Evolutionary conservation across 2,888 invertebrate species (phyloP).

Genomic region (Eledone cirrhosa): DNA sequence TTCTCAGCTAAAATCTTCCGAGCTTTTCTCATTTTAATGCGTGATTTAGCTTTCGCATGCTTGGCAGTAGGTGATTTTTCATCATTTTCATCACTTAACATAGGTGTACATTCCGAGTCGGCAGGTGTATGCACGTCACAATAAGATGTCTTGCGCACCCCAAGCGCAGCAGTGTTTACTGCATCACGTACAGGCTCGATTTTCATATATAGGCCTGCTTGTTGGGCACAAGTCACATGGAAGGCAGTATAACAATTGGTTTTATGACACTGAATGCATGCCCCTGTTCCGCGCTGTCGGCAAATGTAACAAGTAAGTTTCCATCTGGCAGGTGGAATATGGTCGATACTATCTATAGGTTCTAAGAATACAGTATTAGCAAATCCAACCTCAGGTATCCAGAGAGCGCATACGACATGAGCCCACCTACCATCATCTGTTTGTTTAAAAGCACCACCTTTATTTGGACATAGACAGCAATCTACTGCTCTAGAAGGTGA

Average conservation of each 20-base stretch:
- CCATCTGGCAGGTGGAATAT: conserved; percentile 95
- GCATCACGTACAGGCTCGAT: conserved; percentile 86
- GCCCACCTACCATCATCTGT: conserved; percentile 96
- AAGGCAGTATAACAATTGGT: conserved; percentile 96
- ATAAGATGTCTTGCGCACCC: conserved; percentile 90
- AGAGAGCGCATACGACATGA: conserved; percentile 97
- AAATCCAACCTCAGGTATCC: conserved; percentile 96
- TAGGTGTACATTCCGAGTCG: conserved; percentile 62
- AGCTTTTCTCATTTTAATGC: conserved; percentile 87
- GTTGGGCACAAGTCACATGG: conserved; percentile 98
- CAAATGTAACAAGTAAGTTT: conserved; percentile 97
- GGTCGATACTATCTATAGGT: conserved; percentile 96
- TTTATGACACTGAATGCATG: conserved; percentile 98
- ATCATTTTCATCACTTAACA: conserved; percentile 57
- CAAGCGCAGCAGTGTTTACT: conserved; percentile 48
- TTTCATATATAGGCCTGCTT: conserved; percentile 80
- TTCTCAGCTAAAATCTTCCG: conserved; percentile 88
- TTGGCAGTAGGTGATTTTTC: conserved; percentile 55
- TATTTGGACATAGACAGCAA: conserved; percentile 97
- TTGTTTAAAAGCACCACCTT: conserved; percentile 98
- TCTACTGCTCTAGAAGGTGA: conserved; percentile 95
- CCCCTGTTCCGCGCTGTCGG: conserved; percentile 78
- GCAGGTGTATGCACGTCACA: conserved; percentile 93
- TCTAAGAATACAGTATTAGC: conserved; percentile 97
- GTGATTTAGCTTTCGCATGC: conserved; percentile 64